Conservation (phyloP, 2,797 vertebrate genomes). For the Artibeus lituratus region DNA sequence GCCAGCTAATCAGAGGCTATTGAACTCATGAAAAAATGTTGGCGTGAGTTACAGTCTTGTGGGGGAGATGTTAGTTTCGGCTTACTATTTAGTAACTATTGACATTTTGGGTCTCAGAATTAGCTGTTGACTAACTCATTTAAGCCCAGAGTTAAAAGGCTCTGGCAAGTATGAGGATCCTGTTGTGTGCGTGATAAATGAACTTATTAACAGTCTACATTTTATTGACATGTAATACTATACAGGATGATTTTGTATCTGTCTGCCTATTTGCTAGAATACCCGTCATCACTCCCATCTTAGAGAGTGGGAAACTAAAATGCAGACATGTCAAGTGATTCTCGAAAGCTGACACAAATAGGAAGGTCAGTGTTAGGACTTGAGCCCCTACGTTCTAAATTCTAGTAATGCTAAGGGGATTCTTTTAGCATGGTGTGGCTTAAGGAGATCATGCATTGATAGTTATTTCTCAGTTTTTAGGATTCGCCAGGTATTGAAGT, state of each 20-base stretch:
- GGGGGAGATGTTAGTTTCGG: background rate
- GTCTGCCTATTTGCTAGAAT: background rate
- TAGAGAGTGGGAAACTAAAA: background rate
- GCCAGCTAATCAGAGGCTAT: conserved; percentile 41
- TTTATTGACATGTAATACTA: background rate
- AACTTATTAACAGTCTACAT: background rate
- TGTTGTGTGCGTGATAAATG: background rate
- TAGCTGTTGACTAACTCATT: background rate
- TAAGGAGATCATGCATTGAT: background rate
- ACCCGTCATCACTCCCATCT: background rate
- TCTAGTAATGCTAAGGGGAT: background rate
- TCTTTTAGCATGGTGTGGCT: background rate
- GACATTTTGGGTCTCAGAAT: conserved; percentile 27
- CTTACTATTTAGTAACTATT: background rate
- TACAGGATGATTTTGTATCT: background rate
- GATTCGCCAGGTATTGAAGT: background rate
- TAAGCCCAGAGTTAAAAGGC: background rate
- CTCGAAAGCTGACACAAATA: background rate
- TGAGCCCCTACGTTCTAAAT: background rate
- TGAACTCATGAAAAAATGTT: conserved; percentile 43
- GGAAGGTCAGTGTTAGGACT: background rate
- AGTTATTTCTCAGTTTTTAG: background rate
- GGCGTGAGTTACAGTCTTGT: conserved; percentile 11
- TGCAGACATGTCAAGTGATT: background rate
- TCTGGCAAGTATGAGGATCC: background rate